These are phyloP conservation scores for Rynchops niger DNA, from an alignment of 2,113 vertebrate genomes.

Conservation along the genomic window DNA sequence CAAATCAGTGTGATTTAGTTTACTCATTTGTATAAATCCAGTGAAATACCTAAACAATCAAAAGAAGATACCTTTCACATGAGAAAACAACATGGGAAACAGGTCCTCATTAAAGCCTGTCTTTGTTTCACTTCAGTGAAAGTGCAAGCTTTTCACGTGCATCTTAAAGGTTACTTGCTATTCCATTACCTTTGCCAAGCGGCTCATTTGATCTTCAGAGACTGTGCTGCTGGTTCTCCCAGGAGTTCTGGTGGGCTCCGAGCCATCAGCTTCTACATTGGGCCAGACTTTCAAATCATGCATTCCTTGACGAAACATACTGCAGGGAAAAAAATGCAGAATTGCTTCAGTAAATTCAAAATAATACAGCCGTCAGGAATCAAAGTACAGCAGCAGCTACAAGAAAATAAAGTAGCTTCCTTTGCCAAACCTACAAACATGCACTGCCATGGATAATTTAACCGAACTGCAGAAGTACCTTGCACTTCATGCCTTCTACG, in stretches of 20 bases:
- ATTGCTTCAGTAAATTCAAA: not conserved
- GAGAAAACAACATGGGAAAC: not conserved
- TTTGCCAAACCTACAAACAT: not conserved
- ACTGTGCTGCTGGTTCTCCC: constrained; percentile 92
- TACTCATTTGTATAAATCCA: not conserved
- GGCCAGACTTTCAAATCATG: constrained; percentile 99
- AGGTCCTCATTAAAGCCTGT: not conserved
- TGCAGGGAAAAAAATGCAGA: constrained; percentile 39
- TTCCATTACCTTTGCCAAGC: constrained; percentile 90
- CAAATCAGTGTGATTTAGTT: not conserved
- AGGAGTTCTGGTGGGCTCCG: constrained; percentile 90
- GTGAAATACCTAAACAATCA: not conserved
- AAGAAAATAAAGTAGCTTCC: not conserved
- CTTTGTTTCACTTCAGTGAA: not conserved
- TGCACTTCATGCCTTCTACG: not conserved
- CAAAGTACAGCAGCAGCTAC: not conserved
- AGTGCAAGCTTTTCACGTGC: not conserved
- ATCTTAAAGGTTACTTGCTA: not conserved
- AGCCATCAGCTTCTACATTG: constrained; percentile 92
- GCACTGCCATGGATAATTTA: not conserved
- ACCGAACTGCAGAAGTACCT: not conserved
- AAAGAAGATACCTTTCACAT: not conserved
- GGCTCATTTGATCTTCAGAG: constrained; percentile 96
- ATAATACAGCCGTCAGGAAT: not conserved
- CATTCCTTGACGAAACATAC: constrained; percentile 99